Base-by-base conservation (phyloP, 2,797 vertebrate species). In the Epinephelus awoara region DNA sequence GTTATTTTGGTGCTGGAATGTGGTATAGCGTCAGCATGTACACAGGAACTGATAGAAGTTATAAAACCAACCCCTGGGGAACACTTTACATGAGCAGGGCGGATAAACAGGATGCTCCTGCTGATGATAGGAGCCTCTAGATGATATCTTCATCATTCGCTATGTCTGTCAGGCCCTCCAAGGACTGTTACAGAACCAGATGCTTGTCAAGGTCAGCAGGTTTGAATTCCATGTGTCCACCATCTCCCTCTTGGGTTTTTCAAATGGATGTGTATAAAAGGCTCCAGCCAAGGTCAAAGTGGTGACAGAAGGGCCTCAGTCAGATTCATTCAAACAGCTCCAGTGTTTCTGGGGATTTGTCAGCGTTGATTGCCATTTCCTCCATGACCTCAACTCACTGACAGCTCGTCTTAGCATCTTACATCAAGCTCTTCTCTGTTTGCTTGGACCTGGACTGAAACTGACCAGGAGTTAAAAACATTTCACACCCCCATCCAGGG, bases 241-340 rank as follows among this genome's bases (percentile, higher is more conserved):
- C 42, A 77, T 65, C 13, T 58, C 58, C 63, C 76, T 66, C 38
- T 68, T 58, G 73, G 57, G 42, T 51, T 78, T 80, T 66, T 70
- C 10, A 68, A 75, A 75, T 47, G 5, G 8, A 63, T 69, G 42
- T 62, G 29, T 56, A n/a, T 23, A 54, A 18, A 70, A 66, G 14
- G 55, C 77, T 51, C 51, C 55, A 66, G 14, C 40, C 58, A 79
- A 63, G 29, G 59, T 72, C 23, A 54, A 54, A 27, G 17, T 44
- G 11, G 42, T 66, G 71, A 70, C 58, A 51, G 66, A 71, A 23
- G 44, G 23, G 52, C 38, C 34, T 64, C 34, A 51, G 57, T 56
- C 63, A 66, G 49, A 70, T 61, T 34, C 3, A 64, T 65, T 72
- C 38, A 47, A 59, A 34, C 15, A 67, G 40, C 18, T 50, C 5